These are phyloP conservation scores for Bufo bufo DNA, from an alignment of 2,113 vertebrate genomes.

Conservation along the genomic window DNA sequence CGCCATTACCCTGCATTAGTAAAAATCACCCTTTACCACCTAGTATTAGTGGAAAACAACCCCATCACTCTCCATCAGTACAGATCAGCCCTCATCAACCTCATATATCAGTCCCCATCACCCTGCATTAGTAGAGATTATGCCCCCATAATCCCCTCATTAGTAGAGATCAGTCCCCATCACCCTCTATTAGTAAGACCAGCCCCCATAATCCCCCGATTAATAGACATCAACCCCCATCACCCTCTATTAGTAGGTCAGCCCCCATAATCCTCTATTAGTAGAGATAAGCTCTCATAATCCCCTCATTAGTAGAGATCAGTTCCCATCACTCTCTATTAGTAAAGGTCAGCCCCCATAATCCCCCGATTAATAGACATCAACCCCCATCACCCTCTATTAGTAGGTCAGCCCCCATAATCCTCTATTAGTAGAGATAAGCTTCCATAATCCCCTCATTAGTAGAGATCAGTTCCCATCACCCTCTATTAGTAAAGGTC, in stretches of 20 bases:
- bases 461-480: background rate
- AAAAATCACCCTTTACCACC: background rate
- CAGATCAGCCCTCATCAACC: background rate
- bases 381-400: background rate
- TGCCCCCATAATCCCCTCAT: background rate
- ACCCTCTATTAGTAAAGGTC: background rate
- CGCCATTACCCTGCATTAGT: background rate
- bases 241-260: background rate
- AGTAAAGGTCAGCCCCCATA: background rate
- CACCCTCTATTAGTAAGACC: background rate
- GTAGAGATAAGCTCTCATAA: background rate
- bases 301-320: background rate
- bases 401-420: background rate
- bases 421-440: background rate
- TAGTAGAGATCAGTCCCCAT: background rate
- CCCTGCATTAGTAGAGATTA: background rate
- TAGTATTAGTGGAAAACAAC: background rate
- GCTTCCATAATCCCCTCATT: background rate
- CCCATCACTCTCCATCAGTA: background rate
- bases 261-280: background rate
- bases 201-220: background rate
- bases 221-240: background rate
- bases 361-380: background rate
- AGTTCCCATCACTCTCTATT: background rate
- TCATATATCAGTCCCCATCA: background rate